Base-by-base conservation (phyloP, 2,113 vertebrate species). In the Edolisoma coerulescens region DNA sequence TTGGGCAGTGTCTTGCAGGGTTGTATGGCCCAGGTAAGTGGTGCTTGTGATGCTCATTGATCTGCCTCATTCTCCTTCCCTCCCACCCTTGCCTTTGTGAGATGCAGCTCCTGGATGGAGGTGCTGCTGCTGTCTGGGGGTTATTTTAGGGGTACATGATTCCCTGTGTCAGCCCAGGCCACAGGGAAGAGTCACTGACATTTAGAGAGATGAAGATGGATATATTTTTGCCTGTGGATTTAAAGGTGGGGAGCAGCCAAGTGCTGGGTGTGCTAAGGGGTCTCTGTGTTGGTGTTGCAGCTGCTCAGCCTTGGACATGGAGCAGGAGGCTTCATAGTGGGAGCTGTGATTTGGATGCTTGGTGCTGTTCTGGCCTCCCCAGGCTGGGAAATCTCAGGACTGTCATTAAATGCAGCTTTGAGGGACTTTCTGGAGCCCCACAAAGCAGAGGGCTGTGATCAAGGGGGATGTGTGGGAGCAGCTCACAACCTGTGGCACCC, bases 261-360 rank as follows among this genome's bases (percentile, higher is more conserved):
- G 59, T 5, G 2, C 30, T 67, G 56, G 24, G 27, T 44, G 47
- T 37, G 30, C 84, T 78, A 2, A 73, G 52, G 74, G 11, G 27
- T 89, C 64, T 71, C 30, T 3, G 7, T 39, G 50, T 54, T 37
- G 54, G 23, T 50, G 49, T 4, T 7, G 32, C 1, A 11, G 16
- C 68, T 2, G 1, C 49, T 42, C 4, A 5, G 56, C 24, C 56
- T 26, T 3, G 8, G 18, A 45, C n/a, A 6, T 1, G 2, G 33
- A 87, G 59, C 54, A 60, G 78, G 59, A 90, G 32, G 26, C 1
- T n/a, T n/a, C n/a, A n/a, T n/a, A 4, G 19, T 37, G 64, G 53
- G 68, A 80, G 27, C 21, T 81, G 1, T 2, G 2, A 20, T 50
- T 56, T 2, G 6, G 19, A 39, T 28, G 22, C 23, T 35, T 4